Percentiles rank a stretch among this genome's conserved stretches.
phyloP scores from a whole-genome alignment of 1,140 invertebrate genomes.

The Formica selysi region DNA sequence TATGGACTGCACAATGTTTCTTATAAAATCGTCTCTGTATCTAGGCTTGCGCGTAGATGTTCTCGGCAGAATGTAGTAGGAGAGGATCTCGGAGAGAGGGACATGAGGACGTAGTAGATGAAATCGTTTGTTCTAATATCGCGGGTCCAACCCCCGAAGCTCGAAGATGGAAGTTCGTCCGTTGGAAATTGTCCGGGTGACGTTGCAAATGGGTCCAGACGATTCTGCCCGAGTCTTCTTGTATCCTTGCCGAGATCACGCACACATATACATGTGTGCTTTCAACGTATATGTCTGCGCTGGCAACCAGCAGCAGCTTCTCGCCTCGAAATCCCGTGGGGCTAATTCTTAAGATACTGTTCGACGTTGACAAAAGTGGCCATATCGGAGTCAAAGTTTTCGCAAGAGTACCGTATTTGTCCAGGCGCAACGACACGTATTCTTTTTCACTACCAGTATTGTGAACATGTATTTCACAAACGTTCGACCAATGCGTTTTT shows the following conservation, averaged over 20 bases:
- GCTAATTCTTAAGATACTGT: slow-evolving; percentile 68
- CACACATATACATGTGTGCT: slow-evolving; percentile 34
- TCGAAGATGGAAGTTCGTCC: slow-evolving; percentile 66
- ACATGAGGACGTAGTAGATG: slow-evolving; percentile 51
- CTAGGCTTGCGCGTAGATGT: slow-evolving; percentile 9
- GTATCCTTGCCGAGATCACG: slow-evolving; percentile 20
- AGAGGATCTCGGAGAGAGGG: slow-evolving; percentile 4
- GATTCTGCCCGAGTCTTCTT: slow-evolving; percentile 50
- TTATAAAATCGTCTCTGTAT: slow-evolving; percentile 22
- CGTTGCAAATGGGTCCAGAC: slow-evolving; percentile 60
- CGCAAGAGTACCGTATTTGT: slow-evolving; percentile 41
- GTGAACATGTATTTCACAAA: slow-evolving; percentile 5
- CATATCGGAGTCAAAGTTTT: slow-evolving; percentile 52
- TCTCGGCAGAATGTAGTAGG: background rate
- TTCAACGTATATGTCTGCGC: slow-evolving; percentile 26
- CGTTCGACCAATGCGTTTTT: background rate
- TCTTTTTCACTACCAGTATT: background rate
- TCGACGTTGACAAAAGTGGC: slow-evolving; percentile 64
- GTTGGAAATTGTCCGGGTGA: slow-evolving; percentile 68
- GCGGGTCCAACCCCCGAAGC: slow-evolving; percentile 46
- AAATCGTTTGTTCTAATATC: slow-evolving; percentile 73
- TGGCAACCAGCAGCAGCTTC: slow-evolving; percentile 11
- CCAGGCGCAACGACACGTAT: background rate
- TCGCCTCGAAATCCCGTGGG: slow-evolving; percentile 62
- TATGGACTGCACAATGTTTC: background rate